Evolutionary conservation across 2,113 vertebrate genomes (phyloP).

Genomic region (Tor tambroides): DNA sequence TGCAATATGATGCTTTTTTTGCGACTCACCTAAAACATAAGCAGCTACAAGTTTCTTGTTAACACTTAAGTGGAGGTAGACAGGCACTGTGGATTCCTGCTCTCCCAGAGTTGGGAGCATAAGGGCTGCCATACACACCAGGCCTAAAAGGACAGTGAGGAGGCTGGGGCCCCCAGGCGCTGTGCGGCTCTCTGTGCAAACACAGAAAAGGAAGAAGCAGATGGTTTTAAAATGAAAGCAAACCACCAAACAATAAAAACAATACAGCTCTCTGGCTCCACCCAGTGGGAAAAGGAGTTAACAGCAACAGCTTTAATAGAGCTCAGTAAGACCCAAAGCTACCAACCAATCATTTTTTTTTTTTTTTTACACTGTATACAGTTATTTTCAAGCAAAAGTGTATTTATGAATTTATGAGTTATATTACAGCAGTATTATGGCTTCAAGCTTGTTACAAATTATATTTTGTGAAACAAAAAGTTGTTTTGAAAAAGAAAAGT

Average conservation of each 20-base stretch:
- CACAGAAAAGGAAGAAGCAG: neutral
- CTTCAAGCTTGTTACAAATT: neutral
- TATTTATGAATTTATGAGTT: neutral
- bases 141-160: conserved; percentile 92
- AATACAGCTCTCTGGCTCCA: neutral
- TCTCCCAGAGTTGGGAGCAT: conserved; percentile 98
- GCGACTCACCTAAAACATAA: conserved; percentile 93
- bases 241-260: neutral
- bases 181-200: conserved; percentile 82
- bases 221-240: neutral
- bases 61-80: conserved; percentile 99
- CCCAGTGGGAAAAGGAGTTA: neutral
- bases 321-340: neutral
- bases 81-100: conserved; percentile 95
- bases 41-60: conserved; percentile 99
- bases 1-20: neutral
- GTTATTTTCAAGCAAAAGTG: neutral
- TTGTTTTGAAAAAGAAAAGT: neutral
- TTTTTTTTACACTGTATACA: too few species aligned
- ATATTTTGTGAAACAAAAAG: neutral
- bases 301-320: neutral
- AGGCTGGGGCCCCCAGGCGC: conserved; percentile 92
- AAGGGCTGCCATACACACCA: conserved; percentile 91
- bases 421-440: neutral
- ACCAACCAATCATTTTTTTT: neutral